These are phyloP conservation scores for Drosophila neutralis DNA, from an alignment of 2,888 invertebrate genomes.

Conservation along the genomic window DNA sequence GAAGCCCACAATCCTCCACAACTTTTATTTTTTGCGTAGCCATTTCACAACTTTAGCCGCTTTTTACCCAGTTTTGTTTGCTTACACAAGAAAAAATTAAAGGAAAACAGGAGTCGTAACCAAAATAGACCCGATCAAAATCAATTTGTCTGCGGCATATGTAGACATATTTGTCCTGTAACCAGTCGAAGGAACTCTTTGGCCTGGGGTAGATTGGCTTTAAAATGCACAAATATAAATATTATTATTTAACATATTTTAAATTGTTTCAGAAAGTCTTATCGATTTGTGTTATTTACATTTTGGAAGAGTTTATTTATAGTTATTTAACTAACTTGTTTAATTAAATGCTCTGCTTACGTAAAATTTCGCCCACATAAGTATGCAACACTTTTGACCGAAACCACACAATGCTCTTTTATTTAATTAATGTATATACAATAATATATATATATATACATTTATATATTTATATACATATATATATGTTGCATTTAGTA, in stretches of 20 bases:
- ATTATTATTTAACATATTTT: not conserved
- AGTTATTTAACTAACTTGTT: constrained; percentile 24
- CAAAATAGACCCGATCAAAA: constrained; percentile 42
- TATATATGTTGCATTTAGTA: constrained; percentile 4
- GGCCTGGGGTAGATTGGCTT: not conserved
- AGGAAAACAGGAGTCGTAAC: constrained; percentile 64
- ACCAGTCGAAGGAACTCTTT: not conserved
- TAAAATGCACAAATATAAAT: not conserved
- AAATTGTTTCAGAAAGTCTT: not conserved
- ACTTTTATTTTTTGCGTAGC: constrained; percentile 10
- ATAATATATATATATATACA: not conserved
- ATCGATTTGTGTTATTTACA: not conserved
- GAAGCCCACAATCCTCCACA: not conserved
- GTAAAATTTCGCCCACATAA: constrained; percentile 54
- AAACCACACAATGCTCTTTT: constrained; percentile 58
- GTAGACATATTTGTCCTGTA: constrained; percentile 6
- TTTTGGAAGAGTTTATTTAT: not conserved
- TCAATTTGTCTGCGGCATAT: constrained; percentile 26
- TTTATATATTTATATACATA: not conserved
- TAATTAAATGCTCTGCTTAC: constrained; percentile 16
- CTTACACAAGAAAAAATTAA: constrained; percentile 67
- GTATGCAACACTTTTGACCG: constrained; percentile 50
- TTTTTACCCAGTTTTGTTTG: constrained; percentile 52
- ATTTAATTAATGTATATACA: constrained; percentile 64
- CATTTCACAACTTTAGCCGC: constrained; percentile 54